Base-by-base conservation (phyloP, 2,113 vertebrate species). In the Malaclemys terrapin region DNA sequence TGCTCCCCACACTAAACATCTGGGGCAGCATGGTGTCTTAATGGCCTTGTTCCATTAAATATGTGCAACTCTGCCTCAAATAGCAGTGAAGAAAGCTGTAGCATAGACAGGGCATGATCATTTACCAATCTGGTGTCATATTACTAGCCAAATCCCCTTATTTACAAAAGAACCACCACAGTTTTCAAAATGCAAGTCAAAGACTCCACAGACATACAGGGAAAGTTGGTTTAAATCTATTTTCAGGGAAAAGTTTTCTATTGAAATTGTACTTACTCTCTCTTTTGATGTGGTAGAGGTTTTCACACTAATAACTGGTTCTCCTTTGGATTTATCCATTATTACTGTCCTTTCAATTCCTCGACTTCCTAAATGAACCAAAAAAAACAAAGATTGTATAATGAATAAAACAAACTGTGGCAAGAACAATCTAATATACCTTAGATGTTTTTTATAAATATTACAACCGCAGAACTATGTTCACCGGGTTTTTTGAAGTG, bases 321-420 rank as follows among this genome's bases (percentile, higher is more conserved):
- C 99, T 54, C 99, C 99, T 97, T 99, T 99, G 5, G 99, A 99
- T 93, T 99, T 99, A 94, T 99, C 99, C 99, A 99, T 99, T 1
- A 99, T 98, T 1, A 99, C 99, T 0, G 98, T 99, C 92, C 99
- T 99, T 85, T 99, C 99, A 0, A 98, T 98, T 86, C 98, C 99
- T 86, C 98, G 96, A 97, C 99, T 98, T 11, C 91, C 98, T 99
- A 78, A 20, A 90, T 80, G 93, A 50, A 84, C 42, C 62, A 78
- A 80, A 0, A 35, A 75, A 25, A 27, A 16, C 24, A 86, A 93
- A 13, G 25, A 54, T 38, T 2, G 35, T 1, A 1, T 8, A 49
- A 85, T 5, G 59, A 72, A 42, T 6, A 49, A 3, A 35, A 6
- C 13, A 72, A 38, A 72, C 5, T 38, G n/a, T 69, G 19, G 35